phyloP scores from a whole-genome alignment of 2,888 invertebrate genomes.

The Piscicola geometra region DNA sequence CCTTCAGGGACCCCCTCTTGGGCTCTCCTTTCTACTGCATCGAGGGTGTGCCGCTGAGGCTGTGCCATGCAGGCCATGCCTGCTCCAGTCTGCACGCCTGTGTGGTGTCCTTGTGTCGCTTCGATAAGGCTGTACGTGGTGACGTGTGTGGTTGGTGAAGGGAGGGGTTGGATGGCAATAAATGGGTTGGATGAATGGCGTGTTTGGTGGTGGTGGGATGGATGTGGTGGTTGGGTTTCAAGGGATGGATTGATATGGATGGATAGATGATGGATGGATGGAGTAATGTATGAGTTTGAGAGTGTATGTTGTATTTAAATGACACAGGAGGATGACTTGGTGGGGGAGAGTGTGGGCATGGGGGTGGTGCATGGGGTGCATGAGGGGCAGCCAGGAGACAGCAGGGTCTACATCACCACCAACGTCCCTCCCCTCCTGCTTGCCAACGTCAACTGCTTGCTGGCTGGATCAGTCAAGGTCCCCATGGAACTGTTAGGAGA shows the following conservation, averaged over 20 bases:
- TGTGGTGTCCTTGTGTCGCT: conserved; percentile 1
- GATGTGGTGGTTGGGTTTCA: too few species aligned
- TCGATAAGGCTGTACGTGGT: neutral
- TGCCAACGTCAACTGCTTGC: neutral
- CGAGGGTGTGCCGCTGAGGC: neutral
- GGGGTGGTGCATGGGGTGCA: neutral
- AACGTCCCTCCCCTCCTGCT: neutral
- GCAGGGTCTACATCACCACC: neutral
- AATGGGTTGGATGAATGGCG: too few species aligned
- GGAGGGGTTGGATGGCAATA: too few species aligned
- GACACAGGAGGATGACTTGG: neutral
- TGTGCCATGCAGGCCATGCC: neutral
- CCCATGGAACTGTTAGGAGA: neutral
- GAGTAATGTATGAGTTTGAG: too few species aligned
- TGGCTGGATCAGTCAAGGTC: neutral
- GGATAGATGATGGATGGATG: too few species aligned
- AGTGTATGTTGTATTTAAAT: too few species aligned
- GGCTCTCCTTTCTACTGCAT: neutral
- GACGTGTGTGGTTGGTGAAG: too few species aligned
- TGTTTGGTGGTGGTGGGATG: too few species aligned
- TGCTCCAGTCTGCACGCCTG: neutral
- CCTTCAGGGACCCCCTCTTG: neutral
- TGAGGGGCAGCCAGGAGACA: neutral
- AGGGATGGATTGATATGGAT: too few species aligned
- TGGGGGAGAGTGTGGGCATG: neutral